These are phyloP conservation scores for Monoplex corrugatus DNA, from an alignment of 2,888 invertebrate species.

Conservation along the genomic window DNA sequence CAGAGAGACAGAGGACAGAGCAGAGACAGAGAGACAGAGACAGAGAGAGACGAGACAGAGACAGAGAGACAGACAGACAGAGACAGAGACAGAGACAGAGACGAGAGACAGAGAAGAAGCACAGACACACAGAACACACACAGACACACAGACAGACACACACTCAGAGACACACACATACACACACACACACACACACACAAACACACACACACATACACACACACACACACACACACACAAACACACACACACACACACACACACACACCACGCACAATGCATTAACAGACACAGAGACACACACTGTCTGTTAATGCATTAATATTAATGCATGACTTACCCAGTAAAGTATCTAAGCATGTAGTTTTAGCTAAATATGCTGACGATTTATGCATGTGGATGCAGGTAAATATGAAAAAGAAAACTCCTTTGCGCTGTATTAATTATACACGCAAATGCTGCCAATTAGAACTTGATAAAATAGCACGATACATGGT, in stretches of 20 bases:
- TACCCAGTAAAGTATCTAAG: no score
- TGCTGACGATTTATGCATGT: no score
- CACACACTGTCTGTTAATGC: not conserved
- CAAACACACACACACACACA: not conserved
- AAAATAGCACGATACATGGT: no score
- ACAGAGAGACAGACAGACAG: no score
- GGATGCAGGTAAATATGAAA: no score
- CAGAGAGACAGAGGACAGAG: not conserved
- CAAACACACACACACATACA: not conserved
- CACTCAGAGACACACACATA: not conserved
- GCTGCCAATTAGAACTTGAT: no score
- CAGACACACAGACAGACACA: not conserved
- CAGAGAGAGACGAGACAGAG: no score
- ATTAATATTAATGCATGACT: not conserved
- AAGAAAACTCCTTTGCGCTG: no score
- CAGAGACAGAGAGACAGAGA: not conserved
- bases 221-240: not conserved
- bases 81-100: not conserved
- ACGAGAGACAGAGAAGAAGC: no score
- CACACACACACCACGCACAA: not conserved
- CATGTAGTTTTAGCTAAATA: no score
- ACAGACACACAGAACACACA: not conserved
- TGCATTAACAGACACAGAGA: not conserved
- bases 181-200: not conserved
- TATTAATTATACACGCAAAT: no score